A percentile compares a stretch with the other conserved stretches of the same genome.
Conservation (phyloP, 2,888 invertebrate genomes). For the Dynastes hyllus region DNA sequence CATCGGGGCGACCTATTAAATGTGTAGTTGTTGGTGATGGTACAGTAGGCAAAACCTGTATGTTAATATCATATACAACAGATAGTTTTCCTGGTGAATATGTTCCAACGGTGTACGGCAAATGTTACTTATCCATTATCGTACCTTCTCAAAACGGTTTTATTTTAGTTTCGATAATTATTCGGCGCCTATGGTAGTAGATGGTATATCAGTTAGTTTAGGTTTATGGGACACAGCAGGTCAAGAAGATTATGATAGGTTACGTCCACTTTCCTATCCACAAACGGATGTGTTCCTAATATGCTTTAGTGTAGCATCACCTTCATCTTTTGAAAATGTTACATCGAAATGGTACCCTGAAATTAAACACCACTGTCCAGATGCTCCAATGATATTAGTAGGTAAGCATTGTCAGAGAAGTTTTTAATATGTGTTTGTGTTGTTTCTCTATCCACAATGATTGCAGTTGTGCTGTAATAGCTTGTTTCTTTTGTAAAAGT, state of each 20-base stretch:
- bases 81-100: slow-evolving; percentile 96
- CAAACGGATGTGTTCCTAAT: slow-evolving; percentile 99
- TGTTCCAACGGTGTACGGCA: slow-evolving; percentile 94
- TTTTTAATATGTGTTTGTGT: no score
- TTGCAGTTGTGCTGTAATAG: no score
- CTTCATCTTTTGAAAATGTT: slow-evolving; percentile 99
- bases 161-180: slow-evolving; percentile 95
- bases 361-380: slow-evolving; percentile 99
- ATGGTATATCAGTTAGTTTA: slow-evolving; percentile 96
- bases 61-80: slow-evolving; percentile 94
- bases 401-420: slow-evolving; percentile 76
- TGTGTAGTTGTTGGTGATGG: slow-evolving; percentile 95
- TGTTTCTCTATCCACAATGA: no score
- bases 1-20: slow-evolving; percentile 93
- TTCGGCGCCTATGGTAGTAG: slow-evolving; percentile 98
- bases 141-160: slow-evolving; percentile 30
- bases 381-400: slow-evolving; percentile 98
- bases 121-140: no score
- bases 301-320: slow-evolving; percentile 99
- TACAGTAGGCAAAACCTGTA: slow-evolving; percentile 95
- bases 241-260: slow-evolving; percentile 97
- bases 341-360: slow-evolving; percentile 99
- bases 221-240: slow-evolving; percentile 99
- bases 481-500: no score
- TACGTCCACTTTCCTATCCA: slow-evolving; percentile 97